Conservation (phyloP, 1,140 invertebrate species). For the Cyclina sinensis region DNA sequence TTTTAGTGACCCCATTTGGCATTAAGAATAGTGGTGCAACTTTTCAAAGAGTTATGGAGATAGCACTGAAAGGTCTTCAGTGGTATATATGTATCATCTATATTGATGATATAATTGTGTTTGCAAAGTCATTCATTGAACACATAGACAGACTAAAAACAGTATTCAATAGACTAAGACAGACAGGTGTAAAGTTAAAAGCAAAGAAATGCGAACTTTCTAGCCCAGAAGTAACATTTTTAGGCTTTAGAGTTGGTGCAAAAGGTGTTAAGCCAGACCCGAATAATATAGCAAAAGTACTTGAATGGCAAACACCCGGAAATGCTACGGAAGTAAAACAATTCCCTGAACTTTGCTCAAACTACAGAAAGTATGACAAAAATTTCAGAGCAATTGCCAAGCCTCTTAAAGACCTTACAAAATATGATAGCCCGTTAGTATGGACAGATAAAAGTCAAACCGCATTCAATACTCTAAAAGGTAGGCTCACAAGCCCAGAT, state of each 20-base stretch:
- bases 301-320: neutral
- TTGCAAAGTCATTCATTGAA: neutral
- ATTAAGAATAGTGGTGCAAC: constrained; percentile 67
- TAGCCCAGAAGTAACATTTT: neutral
- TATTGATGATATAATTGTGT: constrained; percentile 26
- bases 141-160: neutral
- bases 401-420: neutral
- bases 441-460: too few relatives aligned
- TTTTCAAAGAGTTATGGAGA: constrained; percentile 64
- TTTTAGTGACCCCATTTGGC: constrained; percentile 73
- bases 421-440: too few relatives aligned
- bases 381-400: constrained; percentile 14
- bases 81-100: constrained; percentile 35
- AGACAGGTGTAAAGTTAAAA: constrained; percentile 20
- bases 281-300: constrained; percentile 10
- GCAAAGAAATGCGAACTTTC: neutral
- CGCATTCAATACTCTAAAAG: too few relatives aligned
- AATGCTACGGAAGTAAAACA: constrained; percentile 27
- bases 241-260: neutral
- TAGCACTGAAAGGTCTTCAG: constrained; percentile 16
- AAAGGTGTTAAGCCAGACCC: neutral
- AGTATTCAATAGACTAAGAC: neutral
- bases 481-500: too few relatives aligned
- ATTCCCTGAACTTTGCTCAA: constrained; percentile 2
- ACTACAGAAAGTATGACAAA: constrained; percentile 26